Evolutionary conservation across 2,888 invertebrate genomes (phyloP), one percentile per base, ranked within the genome.

Genomic region (Drosophila mayaguana): DNA sequence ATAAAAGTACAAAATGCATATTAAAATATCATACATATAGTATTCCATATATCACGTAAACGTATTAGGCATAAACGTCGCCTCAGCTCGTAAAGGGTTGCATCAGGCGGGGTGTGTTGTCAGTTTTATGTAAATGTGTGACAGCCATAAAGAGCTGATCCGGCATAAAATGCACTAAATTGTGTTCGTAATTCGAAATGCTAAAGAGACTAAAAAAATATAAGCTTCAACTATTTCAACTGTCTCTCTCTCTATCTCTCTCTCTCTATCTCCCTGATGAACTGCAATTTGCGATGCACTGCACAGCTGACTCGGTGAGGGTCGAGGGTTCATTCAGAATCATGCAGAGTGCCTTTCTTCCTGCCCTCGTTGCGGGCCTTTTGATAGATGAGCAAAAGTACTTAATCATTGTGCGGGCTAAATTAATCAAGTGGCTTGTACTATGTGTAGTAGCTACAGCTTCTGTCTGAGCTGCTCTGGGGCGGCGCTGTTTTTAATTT

Each of bases 401-500:
- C 90, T 91, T 91, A 91, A 91, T 91, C 91, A 91, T 91, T 88
- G 83, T 83, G 83, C 81, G 80, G 83, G 88, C 84, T 87, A 88
- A 91, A 91, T 91, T 91, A 91, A 91, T 91, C 91, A 91, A 90
- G 90, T 87, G 80, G 65, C 81, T 82, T 74, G 73, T 72, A 87
- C 67, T 75, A 80, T 51, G 59, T 45, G 62, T 64, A 66, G 65
- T 71, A 51, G 71, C 65, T 57, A 34, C 54, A 56, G 63, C 57
- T 55, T 38, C 56, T 66, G 43, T 64, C 48, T 51, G 63, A 36
- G 56, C 14, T 0, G 36, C 22, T n/a, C 38, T 2, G 16, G 34
- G 59, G 69, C 62, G 53, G 63, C 56, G 67, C 61, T 54, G 75
- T 87, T 90, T 90, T 90, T 90, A 90, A 90, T 90, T 90, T 88